These are phyloP conservation scores for Ceratitis capitata DNA, from an alignment of 1,140 invertebrate species.

Conservation along the genomic window DNA sequence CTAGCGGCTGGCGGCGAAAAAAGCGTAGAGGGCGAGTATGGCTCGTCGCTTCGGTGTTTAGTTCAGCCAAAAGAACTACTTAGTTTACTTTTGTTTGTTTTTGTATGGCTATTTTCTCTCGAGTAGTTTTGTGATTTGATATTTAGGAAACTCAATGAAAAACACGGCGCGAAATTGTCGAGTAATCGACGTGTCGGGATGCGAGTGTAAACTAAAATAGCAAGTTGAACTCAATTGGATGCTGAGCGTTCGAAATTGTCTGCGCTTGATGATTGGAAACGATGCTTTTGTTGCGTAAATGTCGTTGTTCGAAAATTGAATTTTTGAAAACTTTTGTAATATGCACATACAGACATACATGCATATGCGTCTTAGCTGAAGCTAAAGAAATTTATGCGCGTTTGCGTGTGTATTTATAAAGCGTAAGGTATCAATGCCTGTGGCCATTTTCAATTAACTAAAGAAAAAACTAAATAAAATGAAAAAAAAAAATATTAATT, in stretches of 20 bases:
- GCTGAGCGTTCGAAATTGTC: constrained; percentile 9
- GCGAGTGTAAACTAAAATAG: not conserved
- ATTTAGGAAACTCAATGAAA: not conserved
- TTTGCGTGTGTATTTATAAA: not conserved
- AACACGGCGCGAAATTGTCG: not conserved
- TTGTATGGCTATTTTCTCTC: not conserved
- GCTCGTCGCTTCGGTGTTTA: not conserved
- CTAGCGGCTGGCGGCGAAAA: too few species aligned
- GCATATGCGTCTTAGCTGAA: not conserved
- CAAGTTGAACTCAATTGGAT: constrained; percentile 7
- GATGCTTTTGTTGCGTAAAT: not conserved
- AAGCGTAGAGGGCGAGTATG: not conserved
- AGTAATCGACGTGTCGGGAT: constrained; percentile 15
- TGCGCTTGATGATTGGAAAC: constrained; percentile 8
- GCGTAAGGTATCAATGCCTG: too few species aligned
- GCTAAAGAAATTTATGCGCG: not conserved
- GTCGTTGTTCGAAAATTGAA: too few species aligned
- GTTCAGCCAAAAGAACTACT: constrained; percentile 27
- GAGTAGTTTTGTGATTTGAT: not conserved
- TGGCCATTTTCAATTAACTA: too few species aligned
- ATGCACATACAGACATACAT: too few species aligned
- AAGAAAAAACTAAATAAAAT: too few species aligned
- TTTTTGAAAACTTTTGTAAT: constrained; percentile 6
- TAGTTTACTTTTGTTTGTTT: not conserved
- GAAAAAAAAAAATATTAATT: too few species aligned